Percentiles rank a stretch among this genome's conserved stretches.
These are phyloP conservation scores for Nemopilema nomurai DNA, from an alignment of 30 jellyfish, hydroid and myxozoan genomes.

Conservation along the genomic window DNA sequence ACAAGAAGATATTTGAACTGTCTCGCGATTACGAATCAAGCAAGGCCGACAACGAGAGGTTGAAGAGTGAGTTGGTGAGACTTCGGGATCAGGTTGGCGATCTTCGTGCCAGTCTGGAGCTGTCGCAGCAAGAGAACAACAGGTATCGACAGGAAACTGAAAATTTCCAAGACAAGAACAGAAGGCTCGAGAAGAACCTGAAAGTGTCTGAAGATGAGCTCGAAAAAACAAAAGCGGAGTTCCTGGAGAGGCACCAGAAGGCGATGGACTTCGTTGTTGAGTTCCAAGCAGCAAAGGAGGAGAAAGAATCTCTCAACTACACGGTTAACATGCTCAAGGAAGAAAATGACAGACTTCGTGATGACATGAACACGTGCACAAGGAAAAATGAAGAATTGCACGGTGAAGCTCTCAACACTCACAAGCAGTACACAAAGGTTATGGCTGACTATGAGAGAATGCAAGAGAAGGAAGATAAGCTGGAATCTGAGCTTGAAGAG, in stretches of 20 bases:
- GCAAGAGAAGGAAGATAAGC: constrained; percentile 87
- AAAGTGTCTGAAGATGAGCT: constrained; percentile 77
- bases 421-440: constrained; percentile 91
- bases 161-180: constrained; percentile 58
- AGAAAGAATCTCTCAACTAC: constrained; percentile 72
- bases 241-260: constrained; percentile 78
- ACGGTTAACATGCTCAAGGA: constrained; percentile 47
- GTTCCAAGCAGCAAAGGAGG: constrained; percentile 89
- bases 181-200: constrained; percentile 64
- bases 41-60: constrained; percentile 79
- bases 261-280: constrained; percentile 84
- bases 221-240: constrained; percentile 82
- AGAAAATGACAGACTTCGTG: constrained; percentile 74
- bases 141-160: constrained; percentile 71
- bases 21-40: constrained; percentile 79
- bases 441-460: constrained; percentile 78
- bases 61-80: constrained; percentile 63
- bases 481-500: constrained; percentile 88
- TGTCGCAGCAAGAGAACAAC: constrained; percentile 78
- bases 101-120: constrained; percentile 66
- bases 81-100: constrained; percentile 76
- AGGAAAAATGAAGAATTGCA: constrained; percentile 78
- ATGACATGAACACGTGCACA: constrained; percentile 49
- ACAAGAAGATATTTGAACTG: constrained; percentile 84
- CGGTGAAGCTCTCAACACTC: constrained; percentile 81